Base-by-base conservation (phyloP, 2,888 invertebrate genomes). In the Gerris lacustris region DNA sequence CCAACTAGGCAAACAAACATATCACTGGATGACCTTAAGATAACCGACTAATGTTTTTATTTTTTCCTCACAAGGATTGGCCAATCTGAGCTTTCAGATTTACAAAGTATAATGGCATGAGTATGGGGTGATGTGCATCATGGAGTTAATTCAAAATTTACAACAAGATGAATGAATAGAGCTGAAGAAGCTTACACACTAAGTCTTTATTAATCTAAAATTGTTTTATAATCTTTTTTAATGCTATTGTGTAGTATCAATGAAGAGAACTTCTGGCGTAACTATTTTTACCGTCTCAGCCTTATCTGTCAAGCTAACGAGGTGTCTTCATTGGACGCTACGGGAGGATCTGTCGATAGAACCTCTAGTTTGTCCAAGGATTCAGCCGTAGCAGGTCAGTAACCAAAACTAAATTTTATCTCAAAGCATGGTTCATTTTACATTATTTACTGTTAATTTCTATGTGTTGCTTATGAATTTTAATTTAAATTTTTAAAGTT, bases 231-330 rank as follows among this genome's bases (percentile, higher is more conserved):
- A 31, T 31, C 31, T 31, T 31, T 31, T 31, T 31, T 31, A 31
- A 31, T 31, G 31, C 31, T 31, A 31, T 31, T 70, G 82, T 83
- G 69, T 83, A 92, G 94, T 78, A 92, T 95, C 81, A 91, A 90
- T 79, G 99, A 99, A 85, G 96, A 97, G 83, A 91, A 92, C 80
- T 99, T 99, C 85, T 99, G 99, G 99, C 88, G 96, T 80, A 99
- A 99, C 86, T 99, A 99, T 82, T 99, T 99, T 85, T 99, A 99
- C 85, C 92, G 99, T 80, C 93, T 99, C 77, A 96, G 95, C 78
- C 88, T 99, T 78, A 94, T 99, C 81, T 94, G 96, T 80, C 98
- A 99, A 85, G 96, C 96, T 77, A 93, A 91, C 81, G 95, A 96
- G 82, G 83, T 91, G 18, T 88, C 88, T 77, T 87, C 89, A 68